Percentiles rank a stretch among this genome's conserved stretches.
These are phyloP conservation scores for Diaphora mendica DNA, from an alignment of 2,888 invertebrate species.

Conservation along the genomic window DNA sequence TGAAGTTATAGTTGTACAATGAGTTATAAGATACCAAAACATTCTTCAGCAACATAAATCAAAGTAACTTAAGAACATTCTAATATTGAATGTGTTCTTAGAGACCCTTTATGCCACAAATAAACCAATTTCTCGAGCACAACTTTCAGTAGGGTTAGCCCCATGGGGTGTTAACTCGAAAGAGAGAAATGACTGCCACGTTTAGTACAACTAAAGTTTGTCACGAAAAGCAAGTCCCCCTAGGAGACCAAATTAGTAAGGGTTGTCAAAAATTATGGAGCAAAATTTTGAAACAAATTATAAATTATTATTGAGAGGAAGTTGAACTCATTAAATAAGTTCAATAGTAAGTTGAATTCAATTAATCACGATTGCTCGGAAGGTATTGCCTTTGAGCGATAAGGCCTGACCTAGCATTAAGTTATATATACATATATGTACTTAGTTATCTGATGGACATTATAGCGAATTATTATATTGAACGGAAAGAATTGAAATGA, in stretches of 20 bases:
- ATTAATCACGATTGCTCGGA: too few relatives aligned
- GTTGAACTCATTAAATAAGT: not conserved
- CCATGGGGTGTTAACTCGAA: slow-evolving; percentile 39
- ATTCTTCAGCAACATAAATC: not conserved
- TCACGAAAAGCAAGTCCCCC: slow-evolving; percentile 25
- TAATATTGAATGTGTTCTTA: not conserved
- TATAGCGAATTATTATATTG: too few relatives aligned
- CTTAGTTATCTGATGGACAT: too few relatives aligned
- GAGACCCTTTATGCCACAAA: slow-evolving; percentile 21
- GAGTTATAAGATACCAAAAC: not conserved
- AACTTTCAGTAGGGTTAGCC: slow-evolving; percentile 41
- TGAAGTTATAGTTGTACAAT: not conserved
- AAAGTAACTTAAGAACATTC: not conserved
- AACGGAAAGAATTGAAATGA: not conserved
- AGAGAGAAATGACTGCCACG: slow-evolving; percentile 41
- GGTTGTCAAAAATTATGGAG: slow-evolving; percentile 38
- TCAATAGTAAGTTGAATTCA: too few relatives aligned
- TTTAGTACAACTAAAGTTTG: slow-evolving; percentile 36
- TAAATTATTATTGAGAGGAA: slow-evolving; percentile 4
- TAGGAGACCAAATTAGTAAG: slow-evolving; percentile 41
- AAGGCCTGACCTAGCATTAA: too few relatives aligned
- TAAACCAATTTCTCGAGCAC: slow-evolving; percentile 40
- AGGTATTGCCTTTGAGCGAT: too few relatives aligned
- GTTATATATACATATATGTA: too few relatives aligned
- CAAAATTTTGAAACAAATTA: slow-evolving; percentile 24